Conservation (phyloP, 2,888 invertebrate genomes). For the Drosophila melanosoma region DNA sequence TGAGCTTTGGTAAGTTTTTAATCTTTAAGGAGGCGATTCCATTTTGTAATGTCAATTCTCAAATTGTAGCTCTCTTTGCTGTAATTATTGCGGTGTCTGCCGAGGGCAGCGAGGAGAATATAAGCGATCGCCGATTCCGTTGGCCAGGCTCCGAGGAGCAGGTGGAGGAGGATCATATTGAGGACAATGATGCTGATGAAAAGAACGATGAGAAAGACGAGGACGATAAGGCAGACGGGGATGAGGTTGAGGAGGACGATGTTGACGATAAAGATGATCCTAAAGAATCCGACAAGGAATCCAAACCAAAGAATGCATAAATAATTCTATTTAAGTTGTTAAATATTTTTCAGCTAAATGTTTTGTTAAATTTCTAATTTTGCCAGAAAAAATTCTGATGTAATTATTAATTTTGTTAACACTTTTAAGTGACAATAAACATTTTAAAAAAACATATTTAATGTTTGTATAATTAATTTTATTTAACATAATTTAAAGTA, state of each 20-base stretch:
- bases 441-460: background rate
- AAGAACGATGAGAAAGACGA: background rate
- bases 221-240: background rate
- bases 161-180: constrained; percentile 12
- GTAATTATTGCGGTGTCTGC: constrained; percentile 44
- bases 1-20: constrained; percentile 61
- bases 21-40: background rate
- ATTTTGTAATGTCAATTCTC: background rate
- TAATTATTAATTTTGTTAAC: constrained; percentile 12
- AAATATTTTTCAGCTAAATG: constrained; percentile 16
- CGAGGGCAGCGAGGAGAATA: constrained; percentile 27
- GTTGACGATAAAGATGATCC: constrained; percentile 2
- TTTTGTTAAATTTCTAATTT: constrained; percentile 17
- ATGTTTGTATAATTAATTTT: constrained; percentile 77
- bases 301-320: constrained; percentile 13
- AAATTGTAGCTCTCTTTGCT: constrained; percentile 58
- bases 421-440: constrained; percentile 5
- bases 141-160: constrained; percentile 56
- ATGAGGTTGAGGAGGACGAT: background rate
- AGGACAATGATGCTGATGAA: constrained; percentile 10
- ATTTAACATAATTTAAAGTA: constrained; percentile 79
- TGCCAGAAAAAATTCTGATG: background rate
- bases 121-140: constrained; percentile 71
- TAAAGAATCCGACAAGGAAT: constrained; percentile 8
- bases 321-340: background rate